Evolutionary conservation across 2,113 vertebrate genomes (phyloP).

Genomic region (Nothobranchius furzeri): DNA sequence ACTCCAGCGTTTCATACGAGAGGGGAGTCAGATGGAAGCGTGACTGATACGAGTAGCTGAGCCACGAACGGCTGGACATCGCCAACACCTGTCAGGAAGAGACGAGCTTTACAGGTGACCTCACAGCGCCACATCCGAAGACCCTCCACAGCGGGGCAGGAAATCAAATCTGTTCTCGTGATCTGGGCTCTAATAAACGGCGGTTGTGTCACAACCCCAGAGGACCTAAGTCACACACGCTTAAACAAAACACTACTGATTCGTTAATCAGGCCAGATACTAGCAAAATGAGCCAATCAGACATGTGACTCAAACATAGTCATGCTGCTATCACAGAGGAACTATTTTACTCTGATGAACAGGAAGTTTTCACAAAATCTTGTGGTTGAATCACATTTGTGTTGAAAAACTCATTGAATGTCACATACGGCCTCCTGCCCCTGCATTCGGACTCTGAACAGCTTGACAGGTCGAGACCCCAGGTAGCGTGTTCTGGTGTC

Average conservation of each 20-base stretch:
- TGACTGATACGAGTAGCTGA: slow-evolving; percentile 98
- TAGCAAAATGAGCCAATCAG: no score
- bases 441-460: slow-evolving; percentile 97
- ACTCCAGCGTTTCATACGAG: slow-evolving; percentile 95
- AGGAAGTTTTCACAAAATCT: no score
- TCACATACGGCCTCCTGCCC: slow-evolving; percentile 96
- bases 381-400: not conserved
- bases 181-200: no score
- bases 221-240: no score
- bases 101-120: not conserved
- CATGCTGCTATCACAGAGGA: no score
- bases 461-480: slow-evolving; percentile 95
- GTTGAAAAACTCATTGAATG: not conserved
- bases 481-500: slow-evolving; percentile 96
- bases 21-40: slow-evolving; percentile 95
- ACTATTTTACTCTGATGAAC: no score
- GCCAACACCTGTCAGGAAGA: slow-evolving; percentile 86
- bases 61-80: slow-evolving; percentile 98
- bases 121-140: not conserved
- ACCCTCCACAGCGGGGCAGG: no score
- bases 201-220: no score
- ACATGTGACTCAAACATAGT: no score
- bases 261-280: no score
- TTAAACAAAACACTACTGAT: no score
- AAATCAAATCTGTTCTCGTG: no score